Percentiles rank a stretch among this genome's conserved stretches.
Conservation (phyloP, 1,140 invertebrate species). For the Drosophila grimshawi region DNA sequence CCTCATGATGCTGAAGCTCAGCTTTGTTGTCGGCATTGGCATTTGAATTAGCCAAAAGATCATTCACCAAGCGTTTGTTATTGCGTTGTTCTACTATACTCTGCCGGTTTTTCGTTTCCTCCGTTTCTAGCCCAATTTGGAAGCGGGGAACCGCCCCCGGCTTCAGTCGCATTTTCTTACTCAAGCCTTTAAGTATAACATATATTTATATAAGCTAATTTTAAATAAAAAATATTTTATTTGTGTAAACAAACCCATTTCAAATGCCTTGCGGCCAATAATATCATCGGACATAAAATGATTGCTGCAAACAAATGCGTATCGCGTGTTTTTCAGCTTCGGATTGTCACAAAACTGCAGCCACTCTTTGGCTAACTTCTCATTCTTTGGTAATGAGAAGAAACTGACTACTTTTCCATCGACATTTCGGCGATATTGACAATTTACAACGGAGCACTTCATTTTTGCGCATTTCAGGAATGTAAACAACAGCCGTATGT, state of each 20-base stretch:
- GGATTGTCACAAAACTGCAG: constrained; percentile 11
- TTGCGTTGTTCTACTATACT: background rate
- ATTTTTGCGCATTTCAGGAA: constrained; percentile 9
- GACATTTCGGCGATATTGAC: background rate
- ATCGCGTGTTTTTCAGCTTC: background rate
- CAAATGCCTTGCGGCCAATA: background rate
- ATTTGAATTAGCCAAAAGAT: background rate
- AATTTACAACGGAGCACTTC: constrained; percentile 13
- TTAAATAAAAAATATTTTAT: background rate
- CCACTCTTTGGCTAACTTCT: constrained; percentile 8
- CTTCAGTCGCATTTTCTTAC: background rate
- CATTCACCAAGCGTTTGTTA: background rate
- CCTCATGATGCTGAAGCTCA: background rate
- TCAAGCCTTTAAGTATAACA: background rate
- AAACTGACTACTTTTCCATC: constrained; percentile 4
- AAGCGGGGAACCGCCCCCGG: constrained; percentile 7
- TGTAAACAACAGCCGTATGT: constrained; percentile 12
- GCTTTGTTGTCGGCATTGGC: background rate
- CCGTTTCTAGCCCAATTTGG: background rate
- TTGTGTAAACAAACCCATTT: constrained; percentile 4
- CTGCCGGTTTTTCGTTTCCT: background rate
- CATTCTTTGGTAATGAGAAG: constrained; percentile 23
- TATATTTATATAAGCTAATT: background rate
- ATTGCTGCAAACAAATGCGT: background rate
- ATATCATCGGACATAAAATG: constrained; percentile 27